Percentiles rank a stretch among this genome's conserved stretches.
Evolutionary conservation across 2,113 vertebrate species (phyloP).

Genomic region (Silurus meridionalis): DNA sequence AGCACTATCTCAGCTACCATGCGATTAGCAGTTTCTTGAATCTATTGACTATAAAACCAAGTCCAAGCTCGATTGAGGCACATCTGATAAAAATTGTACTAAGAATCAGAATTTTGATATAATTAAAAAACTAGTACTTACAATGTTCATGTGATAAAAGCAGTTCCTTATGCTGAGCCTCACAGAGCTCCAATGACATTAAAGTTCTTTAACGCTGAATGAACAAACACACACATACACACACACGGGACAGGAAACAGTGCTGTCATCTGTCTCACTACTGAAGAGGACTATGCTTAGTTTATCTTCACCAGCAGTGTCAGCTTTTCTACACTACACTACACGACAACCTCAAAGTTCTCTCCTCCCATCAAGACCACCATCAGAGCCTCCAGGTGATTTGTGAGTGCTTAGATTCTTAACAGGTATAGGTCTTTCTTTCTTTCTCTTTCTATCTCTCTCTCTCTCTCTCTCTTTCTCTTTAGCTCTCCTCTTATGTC

Average conservation of each 20-base stretch:
- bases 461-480: not conserved
- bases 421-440: not conserved
- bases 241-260: constrained; percentile 43
- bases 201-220: not conserved
- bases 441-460: not conserved
- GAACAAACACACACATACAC: not conserved
- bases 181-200: constrained; percentile 28
- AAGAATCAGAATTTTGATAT: not conserved
- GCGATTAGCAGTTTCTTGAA: not conserved
- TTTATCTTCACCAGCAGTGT: not conserved
- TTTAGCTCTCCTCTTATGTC: not conserved
- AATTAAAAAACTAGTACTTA: constrained; percentile 28
- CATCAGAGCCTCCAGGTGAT: not conserved
- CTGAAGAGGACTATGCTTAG: not conserved
- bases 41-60: not conserved
- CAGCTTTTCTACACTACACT: not conserved
- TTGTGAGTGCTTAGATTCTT: not conserved
- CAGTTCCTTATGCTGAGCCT: constrained; percentile 19
- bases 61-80: too few relatives aligned
- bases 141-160: constrained; percentile 2
- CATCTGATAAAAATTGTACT: not conserved
- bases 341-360: not conserved
- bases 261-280: constrained; percentile 4
- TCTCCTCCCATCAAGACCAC: constrained; percentile 32
- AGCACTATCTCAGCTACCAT: not conserved